A percentile compares a stretch with the other conserved stretches of the same genome.
phyloP scores from a whole-genome alignment of 2,113 vertebrate species.

The Sapajus apella region DNA sequence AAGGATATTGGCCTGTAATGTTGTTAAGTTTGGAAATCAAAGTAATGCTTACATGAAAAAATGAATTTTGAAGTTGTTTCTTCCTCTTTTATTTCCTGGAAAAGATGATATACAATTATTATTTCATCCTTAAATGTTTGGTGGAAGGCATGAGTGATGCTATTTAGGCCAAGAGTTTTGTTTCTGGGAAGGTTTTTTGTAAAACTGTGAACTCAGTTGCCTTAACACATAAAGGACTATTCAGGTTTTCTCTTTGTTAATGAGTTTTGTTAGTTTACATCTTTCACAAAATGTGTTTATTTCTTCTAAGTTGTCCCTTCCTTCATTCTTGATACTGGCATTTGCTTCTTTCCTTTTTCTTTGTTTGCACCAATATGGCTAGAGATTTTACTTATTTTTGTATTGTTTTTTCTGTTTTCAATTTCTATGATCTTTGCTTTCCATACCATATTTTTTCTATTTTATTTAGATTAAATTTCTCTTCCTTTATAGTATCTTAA shows the following conservation, averaged over 20 bases:
- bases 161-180: not conserved
- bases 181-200: not conserved
- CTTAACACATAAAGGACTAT: not conserved
- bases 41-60: not conserved
- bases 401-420: not conserved
- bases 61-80: not conserved
- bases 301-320: not conserved
- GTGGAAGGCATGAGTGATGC: not conserved
- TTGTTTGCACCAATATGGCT: not conserved
- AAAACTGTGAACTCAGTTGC: not conserved
- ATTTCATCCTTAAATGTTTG: not conserved
- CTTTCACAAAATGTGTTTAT: not conserved
- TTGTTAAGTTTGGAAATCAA: not conserved
- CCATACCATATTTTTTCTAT: not conserved
- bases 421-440: not conserved
- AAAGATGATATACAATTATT: not conserved
- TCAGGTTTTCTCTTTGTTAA: not conserved
- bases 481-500: not conserved
- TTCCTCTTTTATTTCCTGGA: not conserved
- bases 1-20: not conserved
- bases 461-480: slow-evolving; percentile 17
- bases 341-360: not conserved
- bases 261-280: not conserved
- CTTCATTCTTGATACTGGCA: not conserved
- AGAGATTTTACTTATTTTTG: not conserved